Conservation (phyloP, 1,140 invertebrate species). For the Lepidostoma basale region DNA sequence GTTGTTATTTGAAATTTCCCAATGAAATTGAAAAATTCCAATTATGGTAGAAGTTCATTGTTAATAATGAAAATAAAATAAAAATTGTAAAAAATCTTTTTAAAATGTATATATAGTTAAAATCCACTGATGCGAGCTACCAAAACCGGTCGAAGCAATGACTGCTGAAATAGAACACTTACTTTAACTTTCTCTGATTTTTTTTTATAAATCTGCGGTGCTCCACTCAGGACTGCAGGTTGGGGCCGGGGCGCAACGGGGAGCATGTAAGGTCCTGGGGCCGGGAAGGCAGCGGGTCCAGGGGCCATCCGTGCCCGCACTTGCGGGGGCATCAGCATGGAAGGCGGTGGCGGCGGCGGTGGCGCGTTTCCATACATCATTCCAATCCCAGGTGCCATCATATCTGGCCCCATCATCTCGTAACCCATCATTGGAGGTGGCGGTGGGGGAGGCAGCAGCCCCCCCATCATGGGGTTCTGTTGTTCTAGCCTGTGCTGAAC, state of each 20-base stretch:
- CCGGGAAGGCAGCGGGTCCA: constrained; percentile 37
- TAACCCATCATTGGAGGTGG: constrained; percentile 52
- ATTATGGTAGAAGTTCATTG: too few relatives aligned
- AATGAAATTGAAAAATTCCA: too few relatives aligned
- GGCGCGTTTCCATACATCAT: constrained; percentile 53
- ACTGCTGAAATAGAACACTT: constrained; percentile 48
- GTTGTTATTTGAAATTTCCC: too few relatives aligned
- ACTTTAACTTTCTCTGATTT: constrained; percentile 53
- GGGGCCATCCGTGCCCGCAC: constrained; percentile 55
- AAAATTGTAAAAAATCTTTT: too few relatives aligned
- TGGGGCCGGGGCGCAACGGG: constrained; percentile 61
- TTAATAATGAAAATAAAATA: too few relatives aligned
- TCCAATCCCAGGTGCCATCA: not conserved
- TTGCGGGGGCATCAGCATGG: constrained; percentile 66
- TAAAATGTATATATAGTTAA: too few relatives aligned
- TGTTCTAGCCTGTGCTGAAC: constrained; percentile 69
- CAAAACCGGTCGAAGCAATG: too few relatives aligned
- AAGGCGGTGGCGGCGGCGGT: constrained; percentile 59
- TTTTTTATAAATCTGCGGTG: constrained; percentile 67
- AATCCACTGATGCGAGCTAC: too few relatives aligned
- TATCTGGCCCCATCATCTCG: constrained; percentile 6
- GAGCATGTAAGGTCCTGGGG: constrained; percentile 55
- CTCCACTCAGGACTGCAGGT: constrained; percentile 66
- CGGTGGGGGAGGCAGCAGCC: constrained; percentile 61
- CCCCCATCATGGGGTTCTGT: constrained; percentile 54